Evolutionary conservation across 2,888 invertebrate species (phyloP), one percentile per base, ranked within the genome.

Genomic region (Xestia ashworthii): DNA sequence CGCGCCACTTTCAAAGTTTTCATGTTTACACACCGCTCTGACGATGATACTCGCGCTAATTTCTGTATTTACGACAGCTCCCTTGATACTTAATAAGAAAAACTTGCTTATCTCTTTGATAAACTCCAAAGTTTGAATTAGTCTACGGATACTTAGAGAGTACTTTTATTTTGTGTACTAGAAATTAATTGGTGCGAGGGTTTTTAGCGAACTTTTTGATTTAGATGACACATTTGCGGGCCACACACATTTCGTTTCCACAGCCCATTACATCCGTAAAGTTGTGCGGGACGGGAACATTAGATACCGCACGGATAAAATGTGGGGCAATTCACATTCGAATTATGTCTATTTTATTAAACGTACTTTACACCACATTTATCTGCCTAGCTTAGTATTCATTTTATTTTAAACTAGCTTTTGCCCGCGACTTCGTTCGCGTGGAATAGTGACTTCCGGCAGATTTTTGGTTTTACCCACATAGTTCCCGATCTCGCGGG

Each of bases 41-140:
- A 89, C 91, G 93, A 93, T 93, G 93, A 94, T 93, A 93, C 94
- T 92, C 92, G 89, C 88, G 91, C 94, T 95, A 95, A 95, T 95
- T 95, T 93, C 93, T 91, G 91, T 94, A 95, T 95, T 95, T 95
- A 95, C 93, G 94, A 93, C 93, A 93, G 91, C 93, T 93, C 91
- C 92, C 91, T 93, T 92, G 92, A 92, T 93, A 93, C 93, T 93
- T 93, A 92, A 92, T 92, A 93, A 92, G 93, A 95, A 94, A 94
- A 94, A 95, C 91, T 94, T 94, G 90, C 89, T 92, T 92, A 92
- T 93, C 91, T 90, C 87, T 86, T 88, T 91, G 90, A 92, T 91
- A 93, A 93, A 91, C 90, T 91, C 88, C 82, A 70, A 89, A 90
- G 88, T 89, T 89, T 87, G 89, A 91, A 93, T 93, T 91, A 92